phyloP scores from a whole-genome alignment of 2,888 invertebrate species.

The Chorisops tibialis region DNA sequence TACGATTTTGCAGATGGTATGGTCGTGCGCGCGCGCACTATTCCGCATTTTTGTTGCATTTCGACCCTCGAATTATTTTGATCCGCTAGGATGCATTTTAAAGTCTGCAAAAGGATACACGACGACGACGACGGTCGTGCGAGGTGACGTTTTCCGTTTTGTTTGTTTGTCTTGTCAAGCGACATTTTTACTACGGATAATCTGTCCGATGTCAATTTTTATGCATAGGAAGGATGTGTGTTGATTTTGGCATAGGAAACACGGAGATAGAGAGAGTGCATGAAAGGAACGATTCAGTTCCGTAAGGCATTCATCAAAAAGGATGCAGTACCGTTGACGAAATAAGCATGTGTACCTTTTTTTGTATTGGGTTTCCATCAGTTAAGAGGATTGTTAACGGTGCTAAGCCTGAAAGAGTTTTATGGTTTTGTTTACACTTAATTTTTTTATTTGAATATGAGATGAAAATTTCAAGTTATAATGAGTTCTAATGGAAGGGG shows the following conservation, averaged over 20 bases:
- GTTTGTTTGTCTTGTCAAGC: constrained; percentile 20
- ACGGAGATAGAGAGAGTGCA: background rate
- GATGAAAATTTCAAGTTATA: no score
- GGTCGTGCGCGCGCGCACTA: no score
- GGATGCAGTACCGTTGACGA: background rate
- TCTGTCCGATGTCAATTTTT: constrained; percentile 17
- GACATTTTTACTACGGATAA: constrained; percentile 17
- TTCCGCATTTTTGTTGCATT: constrained; percentile 3
- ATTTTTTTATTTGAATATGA: no score
- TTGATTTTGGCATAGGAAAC: background rate
- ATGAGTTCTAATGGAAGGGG: no score
- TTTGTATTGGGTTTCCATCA: constrained; percentile 11
- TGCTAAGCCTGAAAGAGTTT: constrained; percentile 4
- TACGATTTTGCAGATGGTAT: constrained; percentile 28
- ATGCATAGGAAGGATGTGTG: background rate
- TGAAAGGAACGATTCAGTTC: background rate
- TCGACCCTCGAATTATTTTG: background rate
- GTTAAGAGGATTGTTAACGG: constrained; percentile 12
- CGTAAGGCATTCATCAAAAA: background rate
- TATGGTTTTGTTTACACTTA: constrained; percentile 6
- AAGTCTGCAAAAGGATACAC: background rate
- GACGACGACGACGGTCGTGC: background rate
- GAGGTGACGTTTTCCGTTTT: constrained; percentile 9
- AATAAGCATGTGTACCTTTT: background rate
- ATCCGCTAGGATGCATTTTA: constrained; percentile 15